A percentile compares a stretch with the other conserved stretches of the same genome.
These are phyloP conservation scores for Heliconius ethilla DNA, from an alignment of 2,888 invertebrate genomes.

Conservation along the genomic window DNA sequence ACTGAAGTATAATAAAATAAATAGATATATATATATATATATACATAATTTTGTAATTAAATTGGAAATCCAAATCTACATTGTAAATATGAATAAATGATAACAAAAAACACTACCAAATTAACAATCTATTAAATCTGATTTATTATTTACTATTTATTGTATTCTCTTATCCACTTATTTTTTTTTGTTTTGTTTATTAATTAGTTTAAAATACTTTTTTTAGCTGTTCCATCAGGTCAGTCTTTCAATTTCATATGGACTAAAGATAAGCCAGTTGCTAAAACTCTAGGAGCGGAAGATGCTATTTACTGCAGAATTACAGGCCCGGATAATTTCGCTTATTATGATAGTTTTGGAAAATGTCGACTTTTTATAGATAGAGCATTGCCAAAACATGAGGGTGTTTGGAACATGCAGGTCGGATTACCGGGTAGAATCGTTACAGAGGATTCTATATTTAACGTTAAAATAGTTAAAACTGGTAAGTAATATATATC, in stretches of 20 bases:
- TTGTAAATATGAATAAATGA: too few relatives aligned
- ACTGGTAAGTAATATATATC: conserved; percentile 51
- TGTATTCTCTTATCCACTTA: too few relatives aligned
- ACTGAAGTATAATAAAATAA: not conserved
- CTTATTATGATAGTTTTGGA: conserved; percentile 63
- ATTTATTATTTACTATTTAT: too few relatives aligned
- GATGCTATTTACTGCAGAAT: conserved; percentile 65
- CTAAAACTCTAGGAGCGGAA: conserved; percentile 58
- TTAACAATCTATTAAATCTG: too few relatives aligned
- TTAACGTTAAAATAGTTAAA: conserved; percentile 53
- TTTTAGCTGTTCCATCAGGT: not conserved
- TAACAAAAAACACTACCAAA: too few relatives aligned
- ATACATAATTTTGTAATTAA: not conserved
- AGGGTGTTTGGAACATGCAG: conserved; percentile 61
- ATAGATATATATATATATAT: not conserved
- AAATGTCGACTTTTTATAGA: conserved; percentile 59
- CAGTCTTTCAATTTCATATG: conserved; percentile 38
- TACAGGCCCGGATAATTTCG: conserved; percentile 49
- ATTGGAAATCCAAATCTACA: too few relatives aligned
- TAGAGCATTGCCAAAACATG: conserved; percentile 54
- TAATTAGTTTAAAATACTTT: too few relatives aligned
- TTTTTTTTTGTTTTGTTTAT: too few relatives aligned
- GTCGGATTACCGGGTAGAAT: conserved; percentile 58
- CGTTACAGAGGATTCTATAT: conserved; percentile 49
- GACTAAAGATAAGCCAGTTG: conserved; percentile 52